phyloP scores from a whole-genome alignment of 37 sponge, comb jelly and placozoan genomes.

The Beroe forskalii region DNA sequence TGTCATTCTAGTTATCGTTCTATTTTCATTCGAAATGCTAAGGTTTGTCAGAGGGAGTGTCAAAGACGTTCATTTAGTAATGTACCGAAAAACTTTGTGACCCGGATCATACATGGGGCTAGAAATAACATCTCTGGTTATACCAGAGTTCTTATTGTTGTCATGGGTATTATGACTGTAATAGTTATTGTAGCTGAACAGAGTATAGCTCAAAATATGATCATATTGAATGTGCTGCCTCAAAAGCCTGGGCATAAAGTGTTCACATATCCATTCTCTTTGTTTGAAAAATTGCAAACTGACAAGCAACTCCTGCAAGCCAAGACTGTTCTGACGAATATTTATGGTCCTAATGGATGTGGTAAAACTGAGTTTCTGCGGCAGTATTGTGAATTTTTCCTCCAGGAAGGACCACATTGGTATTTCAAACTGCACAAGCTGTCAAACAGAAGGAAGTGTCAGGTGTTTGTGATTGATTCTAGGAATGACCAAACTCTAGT shows the following conservation, averaged over 20 bases:
- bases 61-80: neutral
- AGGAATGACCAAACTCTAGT: slow-evolving; percentile 33
- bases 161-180: slow-evolving; percentile 38
- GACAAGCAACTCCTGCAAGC: neutral
- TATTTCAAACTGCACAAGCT: slow-evolving; percentile 53
- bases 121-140: slow-evolving; percentile 49
- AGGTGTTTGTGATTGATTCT: slow-evolving; percentile 30
- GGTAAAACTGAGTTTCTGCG: slow-evolving; percentile 56
- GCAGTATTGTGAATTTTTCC: slow-evolving; percentile 22
- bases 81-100: neutral
- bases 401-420: slow-evolving; percentile 34
- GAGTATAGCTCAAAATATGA: neutral
- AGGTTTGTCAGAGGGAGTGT: neutral
- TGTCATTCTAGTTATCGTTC: neutral
- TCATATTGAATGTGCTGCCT: slow-evolving; percentile 36
- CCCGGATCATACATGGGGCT: neutral
- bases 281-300: neutral
- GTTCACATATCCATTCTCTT: neutral
- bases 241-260: slow-evolving; percentile 8
- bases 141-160: slow-evolving; percentile 44
- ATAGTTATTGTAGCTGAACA: slow-evolving; percentile 50
- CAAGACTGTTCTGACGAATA: neutral
- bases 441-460: slow-evolving; percentile 27
- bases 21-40: neutral
- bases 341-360: slow-evolving; percentile 23